Base-by-base conservation (phyloP, 2,797 vertebrate genomes). In the Argya squamiceps region DNA sequence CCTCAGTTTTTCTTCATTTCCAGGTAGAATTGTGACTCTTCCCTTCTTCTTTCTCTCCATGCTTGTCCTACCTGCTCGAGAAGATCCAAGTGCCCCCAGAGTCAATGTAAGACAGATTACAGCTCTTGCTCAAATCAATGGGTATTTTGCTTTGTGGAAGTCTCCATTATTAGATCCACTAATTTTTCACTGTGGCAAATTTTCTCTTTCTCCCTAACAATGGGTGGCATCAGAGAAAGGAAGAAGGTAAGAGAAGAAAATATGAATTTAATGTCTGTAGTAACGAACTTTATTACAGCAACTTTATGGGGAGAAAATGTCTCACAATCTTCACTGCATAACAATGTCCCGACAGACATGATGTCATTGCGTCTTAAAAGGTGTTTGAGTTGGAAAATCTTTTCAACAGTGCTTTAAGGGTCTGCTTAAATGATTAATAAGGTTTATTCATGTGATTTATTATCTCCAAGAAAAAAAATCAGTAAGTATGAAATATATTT, bases 371-470 rank as follows among this genome's bases (percentile, higher is more conserved):
- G 5, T 92, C 96, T 97, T 97, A 77, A 96, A 97, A 96, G 93
- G 94, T 97, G 96, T 97, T 96, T 96, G 93, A 96, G 87, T 95
- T 96, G 95, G 95, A 97, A 98, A 97, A 96, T 70, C 81, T 79
- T 96, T 98, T 96, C 87, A 78, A 83, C 46, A 59, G 78, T 92
- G 81, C 96, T 97, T 96, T 92, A 92, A 88, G 85, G 60, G 65
- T 58, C 93, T 96, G 95, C 69, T 94, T 96, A 97, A 97, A 95
- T 95, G 91, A 97, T 97, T 96, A 96, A 94, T 94, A 97, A 96
- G 87, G 94, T 95, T 91, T 96, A 94, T 46, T 6, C 20, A 0
- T 76, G 68, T 96, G 95, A 91, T 94, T 96, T 97, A 96, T 95
- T 97, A 88, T 95, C 92, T 96, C 79, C 50, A 65, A 96, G 92